Conservation (phyloP, 30 jellyfish, hydroid and myxozoan genomes). For the Hydra vulgaris region DNA sequence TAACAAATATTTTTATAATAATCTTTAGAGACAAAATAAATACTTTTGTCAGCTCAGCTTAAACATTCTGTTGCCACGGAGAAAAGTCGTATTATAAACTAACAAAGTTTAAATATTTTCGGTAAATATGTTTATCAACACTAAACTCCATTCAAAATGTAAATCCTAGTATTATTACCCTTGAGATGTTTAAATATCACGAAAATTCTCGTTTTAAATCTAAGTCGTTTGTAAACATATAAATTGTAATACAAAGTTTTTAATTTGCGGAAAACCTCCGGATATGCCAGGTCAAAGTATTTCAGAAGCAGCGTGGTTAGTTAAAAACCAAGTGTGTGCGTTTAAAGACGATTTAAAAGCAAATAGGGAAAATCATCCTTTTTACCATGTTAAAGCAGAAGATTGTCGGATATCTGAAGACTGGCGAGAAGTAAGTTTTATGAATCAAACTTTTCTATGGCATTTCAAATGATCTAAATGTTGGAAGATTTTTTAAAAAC, state of each 20-base stretch:
- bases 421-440: conserved; percentile 94
- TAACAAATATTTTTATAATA: too few species aligned
- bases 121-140: background rate
- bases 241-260: conserved; percentile 45
- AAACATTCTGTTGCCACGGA: background rate
- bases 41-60: background rate
- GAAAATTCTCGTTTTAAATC: background rate
- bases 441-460: conserved; percentile 60
- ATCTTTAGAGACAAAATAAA: background rate
- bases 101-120: background rate
- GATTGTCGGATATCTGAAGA: conserved; percentile 73
- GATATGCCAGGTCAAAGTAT: conserved; percentile 64
- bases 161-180: background rate
- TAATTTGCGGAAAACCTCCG: conserved; percentile 39
- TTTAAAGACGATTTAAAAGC: conserved; percentile 16
- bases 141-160: background rate
- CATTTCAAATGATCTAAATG: too few species aligned
- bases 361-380: conserved; percentile 20
- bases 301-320: conserved; percentile 48
- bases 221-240: background rate
- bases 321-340: conserved; percentile 15
- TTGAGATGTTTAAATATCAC: background rate
- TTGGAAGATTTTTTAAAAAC: too few species aligned
- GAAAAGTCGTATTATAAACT: background rate
- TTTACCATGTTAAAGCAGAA: conserved; percentile 35